Conservation (phyloP, 2,797 vertebrate genomes). For the Chelidonichthys spinosus region DNA sequence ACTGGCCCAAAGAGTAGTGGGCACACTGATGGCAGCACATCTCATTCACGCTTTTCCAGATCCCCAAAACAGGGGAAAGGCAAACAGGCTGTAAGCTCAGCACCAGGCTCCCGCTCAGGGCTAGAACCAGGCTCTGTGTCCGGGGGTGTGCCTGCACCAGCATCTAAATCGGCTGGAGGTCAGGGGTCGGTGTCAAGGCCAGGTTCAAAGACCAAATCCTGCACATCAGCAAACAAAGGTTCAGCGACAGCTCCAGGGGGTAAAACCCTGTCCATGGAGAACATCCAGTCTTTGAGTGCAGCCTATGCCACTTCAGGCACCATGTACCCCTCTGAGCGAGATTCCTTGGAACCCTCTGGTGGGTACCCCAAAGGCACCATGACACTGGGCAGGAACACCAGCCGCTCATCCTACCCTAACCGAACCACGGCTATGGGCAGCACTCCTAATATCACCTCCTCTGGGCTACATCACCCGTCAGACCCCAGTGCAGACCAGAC, state of each 20-base stretch:
- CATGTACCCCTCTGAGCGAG: constrained; percentile 93
- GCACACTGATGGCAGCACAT: constrained; percentile 86
- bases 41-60: constrained; percentile 89
- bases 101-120: constrained; percentile 87
- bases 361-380: constrained; percentile 94
- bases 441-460: constrained; percentile 94
- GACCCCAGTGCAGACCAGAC: constrained; percentile 89
- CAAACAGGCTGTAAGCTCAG: constrained; percentile 84
- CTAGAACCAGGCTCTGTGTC: constrained; percentile 85
- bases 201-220: constrained; percentile 58
- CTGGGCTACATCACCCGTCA: constrained; percentile 86
- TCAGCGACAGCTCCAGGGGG: constrained; percentile 80
- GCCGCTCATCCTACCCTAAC: constrained; percentile 88
- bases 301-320: constrained; percentile 96
- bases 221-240: constrained; percentile 58
- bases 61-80: constrained; percentile 90
- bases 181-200: constrained; percentile 48
- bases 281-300: constrained; percentile 97
- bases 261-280: constrained; percentile 97
- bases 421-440: constrained; percentile 91
- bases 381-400: constrained; percentile 93
- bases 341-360: constrained; percentile 88
- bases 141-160: constrained; percentile 54
- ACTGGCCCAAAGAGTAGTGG: constrained; percentile 88
- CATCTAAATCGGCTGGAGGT: constrained; percentile 48